Conservation (phyloP, 2,888 invertebrate genomes). For the Philonicus albiceps region DNA sequence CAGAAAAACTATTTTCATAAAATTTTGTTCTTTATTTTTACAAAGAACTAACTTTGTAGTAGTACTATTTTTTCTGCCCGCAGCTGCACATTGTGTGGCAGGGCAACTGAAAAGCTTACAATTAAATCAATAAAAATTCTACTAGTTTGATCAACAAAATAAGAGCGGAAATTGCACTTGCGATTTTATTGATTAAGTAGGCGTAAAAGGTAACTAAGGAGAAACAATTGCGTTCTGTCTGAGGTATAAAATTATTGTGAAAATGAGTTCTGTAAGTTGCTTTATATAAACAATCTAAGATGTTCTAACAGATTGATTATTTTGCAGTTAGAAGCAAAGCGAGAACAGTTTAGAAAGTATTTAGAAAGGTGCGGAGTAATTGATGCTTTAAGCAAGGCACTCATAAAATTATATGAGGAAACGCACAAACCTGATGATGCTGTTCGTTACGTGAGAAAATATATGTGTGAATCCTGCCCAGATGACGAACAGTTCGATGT, state of each 20-base stretch:
- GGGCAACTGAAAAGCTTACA: too few species aligned
- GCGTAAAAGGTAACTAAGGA: neutral
- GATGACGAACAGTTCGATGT: constrained; percentile 59
- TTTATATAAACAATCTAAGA: neutral
- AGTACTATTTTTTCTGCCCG: too few species aligned
- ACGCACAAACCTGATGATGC: constrained; percentile 62
- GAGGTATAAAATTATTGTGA: constrained; percentile 21
- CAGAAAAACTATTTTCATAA: too few species aligned
- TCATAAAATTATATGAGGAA: constrained; percentile 62
- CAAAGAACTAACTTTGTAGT: too few species aligned
- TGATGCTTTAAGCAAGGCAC: constrained; percentile 60
- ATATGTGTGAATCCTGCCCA: constrained; percentile 61
- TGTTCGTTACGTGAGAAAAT: constrained; percentile 60
- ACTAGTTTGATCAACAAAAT: neutral
- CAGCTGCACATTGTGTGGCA: too few species aligned
- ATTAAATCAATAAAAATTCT: neutral
- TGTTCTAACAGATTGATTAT: neutral
- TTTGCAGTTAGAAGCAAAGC: constrained; percentile 60
- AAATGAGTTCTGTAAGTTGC: constrained; percentile 59
- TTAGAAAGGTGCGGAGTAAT: constrained; percentile 62
- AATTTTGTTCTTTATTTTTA: too few species aligned
- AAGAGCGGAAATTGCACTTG: neutral
- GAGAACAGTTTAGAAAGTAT: constrained; percentile 63
- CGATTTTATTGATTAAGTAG: neutral
- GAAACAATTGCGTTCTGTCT: neutral